Percentiles rank a stretch among this genome's conserved stretches.
Evolutionary conservation across 2,888 invertebrate species (phyloP).

Genomic region (Torymus tubicola): DNA sequence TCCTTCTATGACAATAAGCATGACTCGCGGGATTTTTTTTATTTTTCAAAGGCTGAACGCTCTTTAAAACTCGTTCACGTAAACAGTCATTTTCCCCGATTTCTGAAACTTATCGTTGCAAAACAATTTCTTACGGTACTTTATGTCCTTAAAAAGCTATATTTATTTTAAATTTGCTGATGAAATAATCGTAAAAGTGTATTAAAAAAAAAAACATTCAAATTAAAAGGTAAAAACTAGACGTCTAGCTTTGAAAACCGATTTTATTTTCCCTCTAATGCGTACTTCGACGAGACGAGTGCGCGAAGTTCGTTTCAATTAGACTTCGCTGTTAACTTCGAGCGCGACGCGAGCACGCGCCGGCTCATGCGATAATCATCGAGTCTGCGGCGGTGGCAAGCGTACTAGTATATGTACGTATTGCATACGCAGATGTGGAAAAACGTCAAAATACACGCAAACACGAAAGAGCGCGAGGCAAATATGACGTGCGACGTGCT

Average conservation of each 20-base stretch:
- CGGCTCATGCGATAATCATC: slow-evolving; percentile 42
- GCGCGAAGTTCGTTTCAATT: slow-evolving; percentile 46
- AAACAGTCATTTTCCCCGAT: slow-evolving; percentile 10
- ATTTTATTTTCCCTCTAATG: slow-evolving; percentile 21
- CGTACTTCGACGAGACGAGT: slow-evolving; percentile 25
- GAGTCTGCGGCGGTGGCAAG: neutral
- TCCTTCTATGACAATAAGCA: slow-evolving; percentile 38
- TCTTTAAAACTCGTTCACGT: slow-evolving; percentile 50
- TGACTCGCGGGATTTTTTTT: slow-evolving; percentile 31
- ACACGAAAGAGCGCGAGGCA: slow-evolving; percentile 43
- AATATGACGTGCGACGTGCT: slow-evolving; percentile 63
- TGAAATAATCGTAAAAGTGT: too few species aligned
- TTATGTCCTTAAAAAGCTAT: too few species aligned
- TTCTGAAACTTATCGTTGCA: too few species aligned
- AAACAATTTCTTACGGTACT: too few species aligned
- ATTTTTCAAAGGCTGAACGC: slow-evolving; percentile 41
- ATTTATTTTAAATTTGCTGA: too few species aligned
- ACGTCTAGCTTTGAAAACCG: too few species aligned
- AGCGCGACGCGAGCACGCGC: neutral
- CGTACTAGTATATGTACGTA: neutral
- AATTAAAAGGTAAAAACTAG: too few species aligned
- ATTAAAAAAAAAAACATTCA: too few species aligned
- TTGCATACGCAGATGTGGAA: neutral
- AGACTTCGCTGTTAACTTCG: slow-evolving; percentile 36
- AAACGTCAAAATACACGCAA: slow-evolving; percentile 40